Evolutionary conservation across 2,113 vertebrate genomes (phyloP).

Genomic region (Scytalopus superciliaris): DNA sequence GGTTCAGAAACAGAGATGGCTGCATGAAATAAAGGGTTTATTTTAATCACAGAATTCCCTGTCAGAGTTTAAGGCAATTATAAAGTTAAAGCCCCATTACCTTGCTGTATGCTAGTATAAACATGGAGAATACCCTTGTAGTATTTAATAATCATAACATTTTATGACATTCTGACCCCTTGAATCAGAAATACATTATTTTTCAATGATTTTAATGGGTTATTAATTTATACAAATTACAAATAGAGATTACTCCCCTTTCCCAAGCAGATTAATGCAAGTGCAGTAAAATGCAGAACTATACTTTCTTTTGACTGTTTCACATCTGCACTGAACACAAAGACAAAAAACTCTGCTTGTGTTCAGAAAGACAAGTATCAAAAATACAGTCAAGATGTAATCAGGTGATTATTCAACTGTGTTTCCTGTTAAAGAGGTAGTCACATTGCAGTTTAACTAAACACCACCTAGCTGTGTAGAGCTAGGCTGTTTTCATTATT

Average conservation of each 20-base stretch:
- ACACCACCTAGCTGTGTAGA: neutral
- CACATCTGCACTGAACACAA: neutral
- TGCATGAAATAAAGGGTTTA: constrained; percentile 25
- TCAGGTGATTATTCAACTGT: neutral
- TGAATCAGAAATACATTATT: neutral
- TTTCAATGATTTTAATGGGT: neutral
- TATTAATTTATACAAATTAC: neutral
- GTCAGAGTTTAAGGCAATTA: neutral
- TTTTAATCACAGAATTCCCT: constrained; percentile 6
- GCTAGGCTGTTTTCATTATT: neutral
- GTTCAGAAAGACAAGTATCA: neutral
- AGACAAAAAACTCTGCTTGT: neutral
- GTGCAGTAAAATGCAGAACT: neutral
- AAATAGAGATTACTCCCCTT: neutral
- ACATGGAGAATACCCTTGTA: neutral
- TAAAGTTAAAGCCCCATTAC: neutral
- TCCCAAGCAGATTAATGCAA: neutral
- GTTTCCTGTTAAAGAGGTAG: neutral
- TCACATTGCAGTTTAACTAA: neutral
- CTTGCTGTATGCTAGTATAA: neutral
- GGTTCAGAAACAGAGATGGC: neutral
- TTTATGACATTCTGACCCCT: neutral
- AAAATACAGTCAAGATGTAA: neutral
- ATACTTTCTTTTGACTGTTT: neutral
- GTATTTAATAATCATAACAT: neutral